Percentiles rank a stretch among this genome's conserved stretches.
Conservation (phyloP, 2,888 invertebrate genomes). For the Volucella inflata region DNA sequence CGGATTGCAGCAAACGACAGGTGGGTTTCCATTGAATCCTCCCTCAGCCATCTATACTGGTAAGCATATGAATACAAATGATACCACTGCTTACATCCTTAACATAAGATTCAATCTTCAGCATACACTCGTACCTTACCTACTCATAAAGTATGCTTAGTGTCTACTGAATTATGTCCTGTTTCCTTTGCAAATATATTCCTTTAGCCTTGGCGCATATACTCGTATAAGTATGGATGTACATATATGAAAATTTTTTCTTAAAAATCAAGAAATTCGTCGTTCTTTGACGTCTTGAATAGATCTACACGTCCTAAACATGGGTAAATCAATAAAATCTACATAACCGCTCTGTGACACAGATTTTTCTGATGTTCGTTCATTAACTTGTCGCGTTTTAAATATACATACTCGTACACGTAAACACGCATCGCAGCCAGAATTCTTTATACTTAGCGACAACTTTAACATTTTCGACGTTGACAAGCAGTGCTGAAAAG, state of each 20-base stretch:
- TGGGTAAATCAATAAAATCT: constrained; percentile 73
- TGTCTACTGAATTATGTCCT: constrained; percentile 53
- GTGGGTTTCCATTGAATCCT: neutral
- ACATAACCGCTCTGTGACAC: constrained; percentile 70
- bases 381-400: constrained; percentile 42
- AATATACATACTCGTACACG: neutral
- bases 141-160: constrained; percentile 4
- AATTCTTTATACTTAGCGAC: constrained; percentile 57
- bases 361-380: constrained; percentile 38
- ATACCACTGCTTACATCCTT: constrained; percentile 18
- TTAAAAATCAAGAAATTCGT: constrained; percentile 40
- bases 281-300: constrained; percentile 23
- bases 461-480: constrained; percentile 62
- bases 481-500: constrained; percentile 45
- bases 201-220: neutral
- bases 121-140: neutral
- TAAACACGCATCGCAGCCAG: constrained; percentile 22
- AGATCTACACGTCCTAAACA: constrained; percentile 7
- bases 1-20: constrained; percentile 16
- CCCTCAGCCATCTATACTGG: neutral
- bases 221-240: neutral
- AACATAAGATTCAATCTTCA: constrained; percentile 39
- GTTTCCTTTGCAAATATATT: constrained; percentile 24
- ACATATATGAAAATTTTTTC: neutral
- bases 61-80: constrained; percentile 42